Base-by-base conservation (phyloP, 2,888 invertebrate species). In the Scaptomyza caliginosa region DNA sequence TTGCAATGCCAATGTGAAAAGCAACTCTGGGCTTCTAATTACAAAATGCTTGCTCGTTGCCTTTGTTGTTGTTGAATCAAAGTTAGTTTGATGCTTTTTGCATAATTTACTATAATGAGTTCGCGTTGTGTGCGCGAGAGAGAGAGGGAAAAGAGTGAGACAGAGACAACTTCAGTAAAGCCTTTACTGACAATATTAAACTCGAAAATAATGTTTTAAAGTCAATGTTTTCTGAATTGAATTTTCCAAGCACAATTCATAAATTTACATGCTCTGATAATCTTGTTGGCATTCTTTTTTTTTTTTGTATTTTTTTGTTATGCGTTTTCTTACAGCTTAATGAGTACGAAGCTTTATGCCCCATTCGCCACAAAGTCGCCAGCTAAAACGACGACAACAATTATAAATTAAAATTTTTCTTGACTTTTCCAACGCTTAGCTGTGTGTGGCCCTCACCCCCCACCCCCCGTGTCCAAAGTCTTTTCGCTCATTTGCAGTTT, bases 81-180 rank as follows among this genome's bases (percentile, higher is more conserved):
- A 32, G 32, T 16, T 34, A 10, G 28, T 32, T 17, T 48, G 60
- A 11, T 28, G 17, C n/a, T 42, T 82, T 82, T 70, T 73, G 81
- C 80, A 76, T 83, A 79, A 81, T 82, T 85, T 79, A 76, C 68
- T 82, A 64, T 75, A 81, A 81, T 82, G 64, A 81, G 80, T 43
- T 57, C 46, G 68, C 57, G 62, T 45, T 28, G 26, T 11, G n/a
- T 30, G 24, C 58, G 56, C 11, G 49, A 43, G 51, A 43, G 10
- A 34, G 55, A 5, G 10, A 23, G 32, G 7, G 17, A 38, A 11
- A 11, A 11, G 11, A 1, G 21, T 2, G 6, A 21, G 8, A 36
- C 4, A 23, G n/a, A 17, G 10, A 16, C n/a, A n/a, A n/a, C n/a
- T n/a, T n/a, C n/a, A n/a, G n/a, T n/a, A n/a, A n/a, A n/a, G n/a